Base-by-base conservation (phyloP, 2,113 vertebrate species). In the Anthoscopus minutus region DNA sequence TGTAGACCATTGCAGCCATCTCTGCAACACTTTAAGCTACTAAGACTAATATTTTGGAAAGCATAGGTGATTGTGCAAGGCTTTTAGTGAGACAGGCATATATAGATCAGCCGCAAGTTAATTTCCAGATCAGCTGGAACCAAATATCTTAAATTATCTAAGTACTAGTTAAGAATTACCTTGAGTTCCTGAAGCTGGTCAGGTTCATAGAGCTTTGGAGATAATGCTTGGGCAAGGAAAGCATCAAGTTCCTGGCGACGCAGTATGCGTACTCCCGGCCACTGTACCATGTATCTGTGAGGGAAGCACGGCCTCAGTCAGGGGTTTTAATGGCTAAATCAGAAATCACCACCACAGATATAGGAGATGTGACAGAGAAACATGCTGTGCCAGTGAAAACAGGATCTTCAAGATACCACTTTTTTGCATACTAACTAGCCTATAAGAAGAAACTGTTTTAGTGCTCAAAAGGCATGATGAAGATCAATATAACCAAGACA, bases 181-280 rank as follows among this genome's bases (percentile, higher is more conserved):
- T 99, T 99, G 93, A 99, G 98, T 96, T 99, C 99, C 98, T 99
- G 99, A 94, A 99, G 99, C 98, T 99, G 99, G 96, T 99, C 99
- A 93, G 99, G 99, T 97, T 99, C 98, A 96, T 99, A 99, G 94
- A 99, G 98, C 98, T 99, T 99, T 97, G 99, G 98, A 98, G 99
- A 99, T 97, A 99, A 97, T 15, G 99, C 99, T 89, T 99, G 99
- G 96, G 99, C 98, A 97, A 99, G 98, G 97, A 99, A 99, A 97
- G 99, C 99, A 93, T 99, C 99, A 50, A 99, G 99, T 96, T 99
- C 99, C 96, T 99, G 99, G 97, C 99, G 98, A 96, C 99, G 99
- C 96, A 99, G 98, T 93, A 99, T 99, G 97, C 99, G 98, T 96
- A 99, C 98, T 97, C 99, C 99, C 4, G 99, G 99, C 99, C 99